A percentile compares a stretch with the other conserved stretches of the same genome.
Evolutionary conservation across 2,797 vertebrate genomes (phyloP).

Genomic region (Gymnothorax javanicus): DNA sequence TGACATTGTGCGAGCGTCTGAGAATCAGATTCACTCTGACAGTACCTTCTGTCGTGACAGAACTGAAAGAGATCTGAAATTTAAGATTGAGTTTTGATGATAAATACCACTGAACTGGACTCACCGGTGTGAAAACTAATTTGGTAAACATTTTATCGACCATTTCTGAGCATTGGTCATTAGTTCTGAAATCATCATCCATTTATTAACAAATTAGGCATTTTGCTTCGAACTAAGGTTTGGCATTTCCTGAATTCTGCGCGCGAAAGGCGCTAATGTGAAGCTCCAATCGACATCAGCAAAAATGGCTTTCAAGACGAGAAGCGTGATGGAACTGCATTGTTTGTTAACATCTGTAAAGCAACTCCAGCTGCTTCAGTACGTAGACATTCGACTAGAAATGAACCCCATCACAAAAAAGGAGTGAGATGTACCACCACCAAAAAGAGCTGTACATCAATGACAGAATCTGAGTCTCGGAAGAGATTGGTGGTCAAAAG

Average conservation of each 20-base stretch:
- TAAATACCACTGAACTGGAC: no score
- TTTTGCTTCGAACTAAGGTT: no score
- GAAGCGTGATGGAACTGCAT: not conserved
- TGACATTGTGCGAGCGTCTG: no score
- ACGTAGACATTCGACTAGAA: not conserved
- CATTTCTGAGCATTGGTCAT: no score
- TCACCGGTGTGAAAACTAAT: no score
- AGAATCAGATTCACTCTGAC: no score
- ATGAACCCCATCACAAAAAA: not conserved
- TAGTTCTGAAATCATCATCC: no score
- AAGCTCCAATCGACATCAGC: not conserved
- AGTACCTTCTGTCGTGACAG: no score
- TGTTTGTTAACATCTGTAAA: not conserved
- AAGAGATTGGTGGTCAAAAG: not conserved
- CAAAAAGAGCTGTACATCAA: not conserved
- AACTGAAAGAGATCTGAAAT: no score
- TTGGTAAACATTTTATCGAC: no score
- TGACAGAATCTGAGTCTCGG: not conserved
- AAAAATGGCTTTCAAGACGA: not conserved
- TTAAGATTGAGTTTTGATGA: no score
- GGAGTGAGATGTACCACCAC: not conserved
- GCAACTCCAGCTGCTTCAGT: not conserved
- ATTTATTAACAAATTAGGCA: no score
- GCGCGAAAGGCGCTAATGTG: not conserved
- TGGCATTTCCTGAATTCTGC: not conserved